Evolutionary conservation across 2,888 invertebrate species (phyloP), one percentile per base, ranked within the genome.

Genomic region (Caenorhabditis afra): DNA sequence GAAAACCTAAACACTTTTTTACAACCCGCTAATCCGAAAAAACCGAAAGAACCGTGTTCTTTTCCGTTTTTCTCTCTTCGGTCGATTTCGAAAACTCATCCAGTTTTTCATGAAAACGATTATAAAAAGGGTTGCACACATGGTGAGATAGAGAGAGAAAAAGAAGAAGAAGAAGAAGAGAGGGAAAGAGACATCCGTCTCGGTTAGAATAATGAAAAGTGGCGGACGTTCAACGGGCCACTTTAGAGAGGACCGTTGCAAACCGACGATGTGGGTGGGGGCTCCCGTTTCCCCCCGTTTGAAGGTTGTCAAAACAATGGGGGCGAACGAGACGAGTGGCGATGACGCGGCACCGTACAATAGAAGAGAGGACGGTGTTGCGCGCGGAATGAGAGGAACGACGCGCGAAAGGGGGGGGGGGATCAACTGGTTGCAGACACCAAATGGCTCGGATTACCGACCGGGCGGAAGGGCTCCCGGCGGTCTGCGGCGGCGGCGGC

Each of bases 391-490:
- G 45, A 53, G 23, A 44, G 41, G 16, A 10, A 41, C 39, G 23
- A 37, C 41, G 50, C 3, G 7, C 29, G 29, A 29, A n/a, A n/a
- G 14, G 45, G 22, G 29, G n/a, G 50, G 45, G 37, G 8, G 59
- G 59, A 44, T 70, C 70, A 70, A 70, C 70, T 70, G 61, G 70
- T 61, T 70, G 70, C 70, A 70, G 52, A 70, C 70, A 61, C 70
- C 45, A 39, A 47, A 47, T 53, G 70, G 70, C 70, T 70, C 70
- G 70, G 70, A 62, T 70, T 70, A 70, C 70, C 70, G 61, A 68
- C 52, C 70, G 70, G 61, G 61, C 70, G 47, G 29, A 35, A 61
- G 20, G 35, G 67, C 44, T 35, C 20, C 52, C n/a, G n/a, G n/a
- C n/a, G n/a, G n/a, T n/a, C n/a, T n/a, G n/a, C n/a, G n/a, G n/a